These are phyloP conservation scores for Coptodon bakossiorum DNA, from an alignment of 2,113 vertebrate species.

Conservation along the genomic window DNA sequence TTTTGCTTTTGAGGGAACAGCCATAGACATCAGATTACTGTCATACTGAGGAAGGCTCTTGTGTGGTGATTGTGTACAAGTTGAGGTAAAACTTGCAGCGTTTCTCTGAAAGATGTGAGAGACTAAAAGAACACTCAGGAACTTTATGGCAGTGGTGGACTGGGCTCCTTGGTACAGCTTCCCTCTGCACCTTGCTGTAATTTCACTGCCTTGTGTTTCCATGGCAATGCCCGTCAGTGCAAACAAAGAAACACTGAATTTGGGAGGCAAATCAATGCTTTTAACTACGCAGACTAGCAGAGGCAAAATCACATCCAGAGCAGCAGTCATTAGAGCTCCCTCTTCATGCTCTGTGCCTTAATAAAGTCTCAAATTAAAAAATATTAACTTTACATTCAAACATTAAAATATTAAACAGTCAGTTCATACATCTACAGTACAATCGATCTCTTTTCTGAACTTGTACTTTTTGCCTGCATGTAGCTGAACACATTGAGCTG, in stretches of 20 bases:
- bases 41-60: too few species aligned
- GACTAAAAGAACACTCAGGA: neutral
- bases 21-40: too few species aligned
- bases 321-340: neutral
- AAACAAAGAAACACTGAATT: constrained; percentile 41
- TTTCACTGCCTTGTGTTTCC: constrained; percentile 39
- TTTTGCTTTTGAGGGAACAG: too few species aligned
- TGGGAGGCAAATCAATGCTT: constrained; percentile 25
- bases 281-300: neutral
- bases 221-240: constrained; percentile 45
- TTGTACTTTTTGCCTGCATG: neutral
- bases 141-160: neutral
- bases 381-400: neutral
- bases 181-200: neutral
- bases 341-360: neutral
- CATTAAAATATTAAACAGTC: neutral
- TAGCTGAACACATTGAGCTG: neutral
- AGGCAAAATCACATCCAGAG: neutral
- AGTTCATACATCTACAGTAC: neutral
- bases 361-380: neutral
- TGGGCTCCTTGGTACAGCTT: neutral
- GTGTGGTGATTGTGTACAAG: neutral
- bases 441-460: neutral
- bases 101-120: neutral
- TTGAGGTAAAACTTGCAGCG: neutral